Conservation (phyloP, 2,113 vertebrate genomes). For the Corythoichthys haematopterus region DNA sequence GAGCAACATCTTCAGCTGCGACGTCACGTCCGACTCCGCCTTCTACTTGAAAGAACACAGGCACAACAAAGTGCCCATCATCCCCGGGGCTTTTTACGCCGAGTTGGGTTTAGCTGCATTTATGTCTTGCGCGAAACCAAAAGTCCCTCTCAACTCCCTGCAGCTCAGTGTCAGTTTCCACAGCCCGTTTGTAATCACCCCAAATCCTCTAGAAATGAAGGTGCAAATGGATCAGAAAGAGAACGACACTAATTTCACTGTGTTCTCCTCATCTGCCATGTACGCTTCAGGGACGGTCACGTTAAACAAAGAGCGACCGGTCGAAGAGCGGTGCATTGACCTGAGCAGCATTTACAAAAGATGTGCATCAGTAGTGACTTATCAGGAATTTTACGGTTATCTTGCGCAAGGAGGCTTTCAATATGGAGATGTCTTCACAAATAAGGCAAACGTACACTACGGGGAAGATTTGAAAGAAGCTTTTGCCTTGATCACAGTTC, state of each 20-base stretch:
- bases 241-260: constrained; percentile 60
- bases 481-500: constrained; percentile 68
- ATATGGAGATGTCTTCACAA: constrained; percentile 72
- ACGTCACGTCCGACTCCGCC: constrained; percentile 55
- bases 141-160: constrained; percentile 65
- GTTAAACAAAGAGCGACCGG: constrained; percentile 31
- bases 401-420: constrained; percentile 75
- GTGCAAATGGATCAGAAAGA: constrained; percentile 61
- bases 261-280: constrained; percentile 63
- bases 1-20: constrained; percentile 62
- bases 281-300: constrained; percentile 75
- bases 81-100: constrained; percentile 77
- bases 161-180: constrained; percentile 73
- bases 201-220: constrained; percentile 67
- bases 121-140: constrained; percentile 67
- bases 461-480: constrained; percentile 76
- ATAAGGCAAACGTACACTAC: constrained; percentile 72
- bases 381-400: constrained; percentile 69
- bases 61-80: constrained; percentile 69
- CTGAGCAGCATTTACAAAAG: constrained; percentile 68
- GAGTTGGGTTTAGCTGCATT: constrained; percentile 78
- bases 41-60: constrained; percentile 76
- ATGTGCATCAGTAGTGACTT: constrained; percentile 65
- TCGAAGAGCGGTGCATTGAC: constrained; percentile 71
- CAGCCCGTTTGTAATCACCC: constrained; percentile 68